These are phyloP conservation scores for Mallotus villosus DNA, from an alignment of 2,797 vertebrate species.

Conservation along the genomic window DNA sequence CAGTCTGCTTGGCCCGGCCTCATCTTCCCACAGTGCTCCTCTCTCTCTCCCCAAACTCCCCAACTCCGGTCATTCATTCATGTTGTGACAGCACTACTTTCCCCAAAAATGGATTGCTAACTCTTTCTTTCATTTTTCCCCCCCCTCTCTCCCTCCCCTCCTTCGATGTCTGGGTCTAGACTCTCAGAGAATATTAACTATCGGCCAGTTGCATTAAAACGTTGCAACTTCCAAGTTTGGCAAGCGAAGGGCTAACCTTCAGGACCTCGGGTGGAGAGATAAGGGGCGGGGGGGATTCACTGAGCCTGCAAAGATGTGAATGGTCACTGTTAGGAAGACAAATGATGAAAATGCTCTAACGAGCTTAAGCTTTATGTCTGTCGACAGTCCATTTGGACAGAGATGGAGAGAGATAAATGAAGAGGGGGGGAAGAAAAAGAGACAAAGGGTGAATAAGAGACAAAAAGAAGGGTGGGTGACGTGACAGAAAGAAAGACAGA, in stretches of 20 bases:
- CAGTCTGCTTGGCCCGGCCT: not conserved
- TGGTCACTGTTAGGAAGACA: conserved; percentile 46
- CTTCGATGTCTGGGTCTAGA: conserved; percentile 15
- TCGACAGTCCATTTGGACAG: conserved; percentile 15
- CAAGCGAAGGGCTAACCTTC: conserved; percentile 28
- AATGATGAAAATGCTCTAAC: conserved; percentile 37
- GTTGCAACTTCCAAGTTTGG: conserved; percentile 41
- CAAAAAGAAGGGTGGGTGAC: not conserved
- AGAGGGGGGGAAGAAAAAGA: not conserved
- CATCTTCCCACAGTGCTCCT: not conserved
- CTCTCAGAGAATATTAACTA: conserved; percentile 38
- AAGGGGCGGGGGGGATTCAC: conserved; percentile 31
- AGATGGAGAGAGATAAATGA: not conserved
- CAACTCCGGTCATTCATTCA: conserved; percentile 20
- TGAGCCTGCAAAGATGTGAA: conserved; percentile 43
- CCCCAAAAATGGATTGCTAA: conserved; percentile 29
- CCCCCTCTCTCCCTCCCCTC: not conserved
- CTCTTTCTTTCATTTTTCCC: not conserved
- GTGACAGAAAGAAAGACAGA: not conserved
- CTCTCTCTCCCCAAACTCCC: not conserved
- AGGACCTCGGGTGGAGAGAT: conserved; percentile 17
- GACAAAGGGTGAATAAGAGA: not conserved
- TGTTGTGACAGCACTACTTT: conserved; percentile 35
- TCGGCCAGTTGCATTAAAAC: conserved; percentile 32
- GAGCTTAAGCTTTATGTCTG: conserved; percentile 21